Percentiles rank a stretch among this genome's conserved stretches.
Evolutionary conservation across 2,113 vertebrate genomes (phyloP).

Genomic region (Malaclemys terrapin): DNA sequence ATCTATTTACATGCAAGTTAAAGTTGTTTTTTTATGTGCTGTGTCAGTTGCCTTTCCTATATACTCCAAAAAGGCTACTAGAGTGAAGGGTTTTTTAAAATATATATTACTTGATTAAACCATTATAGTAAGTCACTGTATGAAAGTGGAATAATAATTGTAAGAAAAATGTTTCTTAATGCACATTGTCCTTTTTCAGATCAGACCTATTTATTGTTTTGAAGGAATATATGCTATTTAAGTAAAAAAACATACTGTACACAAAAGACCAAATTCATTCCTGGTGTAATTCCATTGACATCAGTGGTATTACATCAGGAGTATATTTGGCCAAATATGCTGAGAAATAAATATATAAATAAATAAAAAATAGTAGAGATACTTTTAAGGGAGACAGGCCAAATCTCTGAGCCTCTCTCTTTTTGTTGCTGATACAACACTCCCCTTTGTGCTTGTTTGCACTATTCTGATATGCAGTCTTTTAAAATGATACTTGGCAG

Average conservation of each 20-base stretch:
- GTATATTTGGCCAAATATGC: background rate
- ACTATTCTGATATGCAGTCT: constrained; percentile 56
- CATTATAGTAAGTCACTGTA: background rate
- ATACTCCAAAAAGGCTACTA: constrained; percentile 43
- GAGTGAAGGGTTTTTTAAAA: background rate
- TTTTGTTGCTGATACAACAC: constrained; percentile 44
- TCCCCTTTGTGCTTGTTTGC: constrained; percentile 66
- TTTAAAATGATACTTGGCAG: constrained; percentile 21
- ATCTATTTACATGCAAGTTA: constrained; percentile 50
- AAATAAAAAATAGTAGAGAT: background rate
- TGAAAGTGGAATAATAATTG: background rate
- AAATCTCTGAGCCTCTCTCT: background rate
- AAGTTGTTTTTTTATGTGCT: constrained; percentile 64
- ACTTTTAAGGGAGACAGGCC: background rate
- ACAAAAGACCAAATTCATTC: background rate
- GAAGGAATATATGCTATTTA: constrained; percentile 17
- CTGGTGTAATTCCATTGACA: background rate
- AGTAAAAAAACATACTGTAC: background rate
- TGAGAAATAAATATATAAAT: background rate
- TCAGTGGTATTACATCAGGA: background rate
- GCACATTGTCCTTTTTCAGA: background rate
- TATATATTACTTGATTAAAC: background rate
- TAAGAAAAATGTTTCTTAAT: background rate
- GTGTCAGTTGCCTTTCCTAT: constrained; percentile 35
- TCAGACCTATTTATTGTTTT: background rate